Evolutionary conservation across 2,888 invertebrate genomes (phyloP).

Genomic region (Tinea pellionella): DNA sequence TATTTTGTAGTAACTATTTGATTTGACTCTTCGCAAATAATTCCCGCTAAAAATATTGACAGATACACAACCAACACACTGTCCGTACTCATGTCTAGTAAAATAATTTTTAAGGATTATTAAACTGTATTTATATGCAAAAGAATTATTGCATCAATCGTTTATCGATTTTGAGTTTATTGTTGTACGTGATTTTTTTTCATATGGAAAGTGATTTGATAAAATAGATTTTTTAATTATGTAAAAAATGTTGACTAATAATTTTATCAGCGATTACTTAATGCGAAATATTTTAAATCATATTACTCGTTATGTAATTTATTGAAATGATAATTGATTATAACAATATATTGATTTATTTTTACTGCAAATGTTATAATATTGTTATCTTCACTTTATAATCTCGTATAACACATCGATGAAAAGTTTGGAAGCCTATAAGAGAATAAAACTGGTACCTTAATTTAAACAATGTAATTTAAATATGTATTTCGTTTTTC

Average conservation of each 20-base stretch:
- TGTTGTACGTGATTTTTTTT: not conserved
- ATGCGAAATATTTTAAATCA: not conserved
- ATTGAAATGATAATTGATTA: not conserved
- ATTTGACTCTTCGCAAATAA: slow-evolving; percentile 14
- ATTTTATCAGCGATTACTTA: not conserved
- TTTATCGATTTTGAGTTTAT: not conserved
- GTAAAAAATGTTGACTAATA: not conserved
- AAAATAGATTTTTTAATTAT: not conserved
- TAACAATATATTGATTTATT: no score
- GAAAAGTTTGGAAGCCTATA: no score
- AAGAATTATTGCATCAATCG: not conserved
- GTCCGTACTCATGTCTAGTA: not conserved
- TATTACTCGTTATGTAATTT: not conserved
- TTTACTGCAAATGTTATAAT: no score
- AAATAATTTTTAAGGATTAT: not conserved
- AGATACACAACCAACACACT: not conserved
- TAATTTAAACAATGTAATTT: no score
- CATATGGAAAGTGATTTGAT: not conserved
- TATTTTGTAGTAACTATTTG: slow-evolving; percentile 39
- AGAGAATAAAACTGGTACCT: no score
- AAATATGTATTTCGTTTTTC: no score
- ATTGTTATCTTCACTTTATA: no score
- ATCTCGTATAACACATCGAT: no score
- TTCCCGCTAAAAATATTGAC: slow-evolving; percentile 13
- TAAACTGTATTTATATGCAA: not conserved